Evolutionary conservation across 2,797 vertebrate species (phyloP).

Genomic region (Carcharodon carcharias): DNA sequence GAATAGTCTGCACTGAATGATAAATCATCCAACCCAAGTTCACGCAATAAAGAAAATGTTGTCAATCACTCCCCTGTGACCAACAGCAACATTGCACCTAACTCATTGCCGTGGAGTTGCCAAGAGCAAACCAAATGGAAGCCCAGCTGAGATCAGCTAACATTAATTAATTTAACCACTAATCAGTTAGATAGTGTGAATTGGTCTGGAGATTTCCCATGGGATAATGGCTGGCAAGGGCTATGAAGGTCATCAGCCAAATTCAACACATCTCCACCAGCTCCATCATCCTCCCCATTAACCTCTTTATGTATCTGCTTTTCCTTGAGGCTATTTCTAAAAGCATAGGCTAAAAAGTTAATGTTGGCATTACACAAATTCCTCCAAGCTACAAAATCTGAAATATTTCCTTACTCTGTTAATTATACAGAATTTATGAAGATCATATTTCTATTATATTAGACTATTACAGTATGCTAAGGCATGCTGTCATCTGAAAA

Average conservation of each 20-base stretch:
- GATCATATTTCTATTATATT: constrained; percentile 10
- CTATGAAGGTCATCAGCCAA: constrained; percentile 30
- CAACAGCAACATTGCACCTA: constrained; percentile 46
- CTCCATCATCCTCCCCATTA: constrained; percentile 25
- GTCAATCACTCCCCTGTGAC: constrained; percentile 54
- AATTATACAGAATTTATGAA: constrained; percentile 4
- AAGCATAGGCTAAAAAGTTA: constrained; percentile 25
- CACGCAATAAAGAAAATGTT: constrained; percentile 62
- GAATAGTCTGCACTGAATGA: constrained; percentile 52
- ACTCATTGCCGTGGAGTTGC: constrained; percentile 49
- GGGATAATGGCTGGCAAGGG: constrained; percentile 29
- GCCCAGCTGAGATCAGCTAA: constrained; percentile 60
- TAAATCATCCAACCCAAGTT: constrained; percentile 53
- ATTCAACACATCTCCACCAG: constrained; percentile 6
- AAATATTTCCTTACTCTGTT: constrained; percentile 16
- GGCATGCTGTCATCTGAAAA: neutral
- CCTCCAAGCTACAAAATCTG: neutral
- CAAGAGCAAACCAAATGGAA: constrained; percentile 60
- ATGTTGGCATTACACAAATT: constrained; percentile 18
- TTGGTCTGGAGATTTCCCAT: constrained; percentile 49
- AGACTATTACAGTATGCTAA: no score
- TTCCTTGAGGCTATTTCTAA: constrained; percentile 4
- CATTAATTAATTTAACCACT: constrained; percentile 61
- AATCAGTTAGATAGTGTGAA: constrained; percentile 46
- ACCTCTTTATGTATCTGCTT: neutral